Evolutionary conservation across 2,888 invertebrate genomes (phyloP), one percentile per base, ranked within the genome.

Genomic region (Cataglyphis cursor): DNA sequence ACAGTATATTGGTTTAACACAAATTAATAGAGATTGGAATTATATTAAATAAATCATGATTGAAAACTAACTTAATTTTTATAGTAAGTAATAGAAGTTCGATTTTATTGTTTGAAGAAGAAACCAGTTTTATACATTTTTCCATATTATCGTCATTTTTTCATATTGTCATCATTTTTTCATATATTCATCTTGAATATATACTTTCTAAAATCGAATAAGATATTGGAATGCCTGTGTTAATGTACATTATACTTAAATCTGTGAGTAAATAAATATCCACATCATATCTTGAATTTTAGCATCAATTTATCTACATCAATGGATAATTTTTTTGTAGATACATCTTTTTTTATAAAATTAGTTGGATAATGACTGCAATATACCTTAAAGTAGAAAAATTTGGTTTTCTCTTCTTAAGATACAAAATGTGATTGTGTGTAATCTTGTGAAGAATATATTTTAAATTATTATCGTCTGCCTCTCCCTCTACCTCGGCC

Each of bases 401-500:
- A 15, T 81, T 75, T 59, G n/a, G 44, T 51, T 51, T 51, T 51
- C 8, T 83, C 78, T 0, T 61, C 62, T 80, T 31, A 62, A 72
- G 15, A 31, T 87, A 82, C 38, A 87, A 86, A 81, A 80, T 28
- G 28, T 28, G 10, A 78, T 70, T 48, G 15, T 54, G n/a, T 65
- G 54, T 64, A 85, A 80, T 68, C 38, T 38, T 44, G 82, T 83
- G 51, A 78, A 51, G 64, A 48, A 74, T 61, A 74, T 51, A 64
- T 31, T 74, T 74, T 84, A 78, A 64, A 68, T 54, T 81, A 92
- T 88, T 95, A 95, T 95, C 96, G 95, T 59, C 96, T 95, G 83
- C 96, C 96, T 92, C 96, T 92, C 8, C 97, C 96, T 91, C 97
- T 96, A 12, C 97, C 97, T 91, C 97, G 95, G 1, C 97, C 97